These are phyloP conservation scores for Mustelus asterias DNA, from an alignment of 2,113 vertebrate genomes.

Conservation along the genomic window DNA sequence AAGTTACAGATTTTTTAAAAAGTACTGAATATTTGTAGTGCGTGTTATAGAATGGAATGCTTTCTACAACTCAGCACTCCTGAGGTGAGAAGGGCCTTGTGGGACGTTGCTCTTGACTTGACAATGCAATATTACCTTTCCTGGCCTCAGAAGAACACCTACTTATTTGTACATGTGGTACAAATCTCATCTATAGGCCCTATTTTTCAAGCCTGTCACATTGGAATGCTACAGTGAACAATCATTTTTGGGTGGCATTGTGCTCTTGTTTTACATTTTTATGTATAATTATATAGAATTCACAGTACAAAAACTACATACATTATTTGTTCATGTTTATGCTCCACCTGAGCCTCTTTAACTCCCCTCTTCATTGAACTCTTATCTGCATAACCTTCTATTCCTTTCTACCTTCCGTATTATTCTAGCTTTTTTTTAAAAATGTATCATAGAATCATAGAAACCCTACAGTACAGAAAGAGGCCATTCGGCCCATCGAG, in stretches of 20 bases:
- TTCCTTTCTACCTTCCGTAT: neutral
- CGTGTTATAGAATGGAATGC: neutral
- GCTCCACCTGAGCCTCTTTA: neutral
- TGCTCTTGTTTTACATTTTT: neutral
- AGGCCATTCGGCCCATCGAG: too few species aligned
- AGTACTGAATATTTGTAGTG: neutral
- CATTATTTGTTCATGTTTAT: neutral
- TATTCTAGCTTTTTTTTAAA: neutral
- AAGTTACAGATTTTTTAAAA: neutral
- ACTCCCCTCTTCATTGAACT: neutral
- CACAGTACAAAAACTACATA: neutral
- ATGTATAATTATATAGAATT: neutral
- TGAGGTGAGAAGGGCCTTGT: neutral
- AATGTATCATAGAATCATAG: too few species aligned
- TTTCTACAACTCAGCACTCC: neutral
- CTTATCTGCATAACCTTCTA: neutral
- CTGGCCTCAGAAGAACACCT: neutral
- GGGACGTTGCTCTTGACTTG: neutral
- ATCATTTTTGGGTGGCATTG: neutral
- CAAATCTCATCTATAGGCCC: too few species aligned
- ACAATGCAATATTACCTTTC: neutral
- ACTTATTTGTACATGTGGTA: neutral
- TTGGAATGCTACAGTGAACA: neutral
- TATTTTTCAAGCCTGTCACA: neutral
- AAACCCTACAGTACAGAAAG: too few species aligned